phyloP scores from a whole-genome alignment of 2,113 vertebrate species.

The Melanerpes formicivorus region DNA sequence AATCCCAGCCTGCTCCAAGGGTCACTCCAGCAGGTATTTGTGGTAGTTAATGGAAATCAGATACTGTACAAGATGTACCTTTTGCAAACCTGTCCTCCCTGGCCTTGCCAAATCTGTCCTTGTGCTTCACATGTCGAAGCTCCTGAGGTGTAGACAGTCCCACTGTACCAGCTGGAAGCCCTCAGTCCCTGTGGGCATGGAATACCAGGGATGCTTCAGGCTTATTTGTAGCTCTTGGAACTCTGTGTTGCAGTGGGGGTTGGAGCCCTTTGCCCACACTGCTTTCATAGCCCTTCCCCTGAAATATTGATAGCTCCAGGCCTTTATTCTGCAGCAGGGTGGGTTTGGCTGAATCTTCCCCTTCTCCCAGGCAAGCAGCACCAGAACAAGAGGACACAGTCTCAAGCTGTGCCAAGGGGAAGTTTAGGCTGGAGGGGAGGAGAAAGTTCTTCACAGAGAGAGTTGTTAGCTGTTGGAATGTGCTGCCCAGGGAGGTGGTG shows the following conservation, averaged over 20 bases:
- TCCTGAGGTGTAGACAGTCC: neutral
- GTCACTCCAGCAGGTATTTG: neutral
- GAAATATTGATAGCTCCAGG: neutral
- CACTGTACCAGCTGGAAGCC: neutral
- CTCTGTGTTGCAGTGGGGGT: neutral
- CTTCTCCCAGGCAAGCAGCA: too few species aligned
- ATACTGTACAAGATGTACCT: neutral
- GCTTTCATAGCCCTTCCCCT: neutral
- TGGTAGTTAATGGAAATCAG: neutral
- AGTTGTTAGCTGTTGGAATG: too few species aligned
- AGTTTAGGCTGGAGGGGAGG: too few species aligned
- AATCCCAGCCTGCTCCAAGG: neutral
- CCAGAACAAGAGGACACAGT: too few species aligned
- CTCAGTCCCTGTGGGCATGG: neutral
- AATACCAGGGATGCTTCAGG: neutral
- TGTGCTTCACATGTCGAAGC: neutral
- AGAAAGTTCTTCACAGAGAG: too few species aligned
- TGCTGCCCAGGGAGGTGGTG: too few species aligned
- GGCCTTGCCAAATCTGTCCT: neutral
- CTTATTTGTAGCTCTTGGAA: neutral
- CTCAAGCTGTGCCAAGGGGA: too few species aligned
- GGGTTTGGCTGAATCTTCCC: neutral
- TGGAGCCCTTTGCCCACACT: neutral
- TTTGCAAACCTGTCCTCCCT: neutral
- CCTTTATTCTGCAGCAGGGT: neutral